phyloP scores from a whole-genome alignment of 2,888 invertebrate species.

The Acheta domesticus region DNA sequence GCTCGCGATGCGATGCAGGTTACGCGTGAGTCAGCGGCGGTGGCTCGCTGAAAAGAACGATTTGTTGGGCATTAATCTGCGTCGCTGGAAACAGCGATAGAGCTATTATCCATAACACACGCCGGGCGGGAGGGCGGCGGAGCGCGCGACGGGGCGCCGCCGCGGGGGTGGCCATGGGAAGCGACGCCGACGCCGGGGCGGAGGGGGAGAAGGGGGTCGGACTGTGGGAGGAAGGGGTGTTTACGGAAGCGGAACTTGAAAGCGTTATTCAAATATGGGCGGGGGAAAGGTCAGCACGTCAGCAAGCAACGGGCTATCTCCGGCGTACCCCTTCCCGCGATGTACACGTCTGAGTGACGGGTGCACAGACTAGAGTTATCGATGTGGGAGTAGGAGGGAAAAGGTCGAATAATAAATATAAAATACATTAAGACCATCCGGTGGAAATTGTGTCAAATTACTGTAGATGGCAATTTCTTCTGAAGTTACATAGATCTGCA shows the following conservation, averaged over 20 bases:
- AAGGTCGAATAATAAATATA: too few species aligned
- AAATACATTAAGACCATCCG: too few species aligned
- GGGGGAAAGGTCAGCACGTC: not conserved
- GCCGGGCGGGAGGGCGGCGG: not conserved
- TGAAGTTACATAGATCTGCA: too few species aligned
- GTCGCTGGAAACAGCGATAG: slow-evolving; percentile 18
- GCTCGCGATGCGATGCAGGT: not conserved
- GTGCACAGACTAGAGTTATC: too few species aligned
- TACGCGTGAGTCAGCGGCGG: not conserved
- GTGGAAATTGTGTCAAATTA: too few species aligned
- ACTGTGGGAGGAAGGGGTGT: not conserved
- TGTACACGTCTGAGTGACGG: too few species aligned
- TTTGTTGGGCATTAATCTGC: slow-evolving; percentile 11
- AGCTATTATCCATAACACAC: slow-evolving; percentile 3
- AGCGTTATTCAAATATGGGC: not conserved
- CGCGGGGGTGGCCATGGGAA: not conserved
- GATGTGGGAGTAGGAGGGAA: too few species aligned
- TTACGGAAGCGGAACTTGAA: not conserved
- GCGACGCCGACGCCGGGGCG: too few species aligned
- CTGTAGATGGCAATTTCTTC: too few species aligned
- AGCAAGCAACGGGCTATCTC: too few species aligned
- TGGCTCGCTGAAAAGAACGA: not conserved
- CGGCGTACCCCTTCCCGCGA: too few species aligned
- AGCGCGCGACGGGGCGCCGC: not conserved
- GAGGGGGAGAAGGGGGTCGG: not conserved